Evolutionary conservation across 2,797 vertebrate genomes (phyloP), one percentile per base, ranked within the genome.

Genomic region (Pipistrellus pipistrellus): DNA sequence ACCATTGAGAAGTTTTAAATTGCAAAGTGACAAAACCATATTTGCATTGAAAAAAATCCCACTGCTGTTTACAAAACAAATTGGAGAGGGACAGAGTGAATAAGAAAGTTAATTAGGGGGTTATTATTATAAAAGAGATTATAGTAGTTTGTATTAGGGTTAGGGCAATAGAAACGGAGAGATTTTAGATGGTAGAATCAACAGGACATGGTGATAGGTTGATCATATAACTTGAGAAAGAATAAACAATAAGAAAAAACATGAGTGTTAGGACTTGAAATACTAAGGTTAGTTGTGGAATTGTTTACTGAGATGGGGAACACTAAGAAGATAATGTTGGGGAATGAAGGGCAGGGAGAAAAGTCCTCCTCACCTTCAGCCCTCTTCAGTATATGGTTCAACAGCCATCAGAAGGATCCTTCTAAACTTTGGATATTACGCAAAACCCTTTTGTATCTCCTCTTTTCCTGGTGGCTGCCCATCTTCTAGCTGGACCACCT

Each of bases 61-160:
- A 35, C 17, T 68, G 17, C 15, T 68, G 18, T 35, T 32, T 88
- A 9, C 30, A 85, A 48, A 89, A 93, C 4, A 62, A 92, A 73
- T 48, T 78, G 11, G 35, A 68, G 18, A 77, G 7, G 9, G 14
- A 59, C 11, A 76, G 13, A 46, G 1, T 27, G 3, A 82, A 82
- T 62, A 3, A 62, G 48, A 69, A 85, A 88, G 51, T 30, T 3
- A 86, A 14, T 8, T 35, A 78, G 9, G 18, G 1, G 3, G 11
- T 77, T 92, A 73, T 38, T 95, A n/a, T n/a, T n/a, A n/a, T n/a
- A 55, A 92, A 71, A 88, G 23, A 62, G 13, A 30, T 48, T 41
- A 18, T 53, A 53, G 25, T 75, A 48, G 35, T 53, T 83, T 80
- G 66, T 9, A 23, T 62, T 80, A 53, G 20, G 7, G 23, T n/a